Conservation (phyloP, 2,888 invertebrate genomes). For the Cataglyphis livida region DNA sequence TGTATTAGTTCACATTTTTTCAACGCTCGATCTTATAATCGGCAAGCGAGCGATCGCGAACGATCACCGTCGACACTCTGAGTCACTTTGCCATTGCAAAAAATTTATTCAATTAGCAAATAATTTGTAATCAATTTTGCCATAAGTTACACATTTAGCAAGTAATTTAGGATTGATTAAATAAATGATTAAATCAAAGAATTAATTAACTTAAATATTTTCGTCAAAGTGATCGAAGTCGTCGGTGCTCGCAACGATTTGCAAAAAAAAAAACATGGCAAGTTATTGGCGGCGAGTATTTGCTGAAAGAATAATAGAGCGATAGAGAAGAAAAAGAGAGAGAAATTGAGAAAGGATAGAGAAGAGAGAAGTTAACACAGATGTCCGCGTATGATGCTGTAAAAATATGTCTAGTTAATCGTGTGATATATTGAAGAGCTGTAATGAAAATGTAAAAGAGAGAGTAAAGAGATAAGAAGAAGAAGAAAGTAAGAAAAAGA, state of each 20-base stretch:
- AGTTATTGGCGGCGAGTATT: conserved; percentile 68
- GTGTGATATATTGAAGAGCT: conserved; percentile 62
- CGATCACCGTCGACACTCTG: conserved; percentile 26
- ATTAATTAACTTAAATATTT: background rate
- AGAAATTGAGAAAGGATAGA: conserved; percentile 48
- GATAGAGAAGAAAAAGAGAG: conserved; percentile 58
- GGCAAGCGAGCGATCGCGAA: conserved; percentile 35
- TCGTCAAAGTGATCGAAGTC: background rate
- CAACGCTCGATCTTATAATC: conserved; percentile 37
- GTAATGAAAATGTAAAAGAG: conserved; percentile 58
- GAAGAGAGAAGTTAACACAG: conserved; percentile 35
- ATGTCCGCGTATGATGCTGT: conserved; percentile 64
- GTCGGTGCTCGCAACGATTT: conserved; percentile 50
- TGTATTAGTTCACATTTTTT: conserved; percentile 84
- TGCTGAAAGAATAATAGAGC: conserved; percentile 61
- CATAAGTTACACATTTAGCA: background rate
- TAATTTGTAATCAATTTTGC: background rate
- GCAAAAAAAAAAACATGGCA: conserved; percentile 45
- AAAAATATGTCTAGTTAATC: conserved; percentile 74
- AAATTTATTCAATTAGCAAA: background rate
- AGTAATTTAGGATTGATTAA: background rate
- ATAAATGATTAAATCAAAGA: background rate
- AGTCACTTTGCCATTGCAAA: background rate
- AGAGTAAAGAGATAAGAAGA: conserved; percentile 60
- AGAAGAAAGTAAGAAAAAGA: conserved; percentile 36